A percentile compares a stretch with the other conserved stretches of the same genome.
These are phyloP conservation scores for Tenebrio molitor DNA, from an alignment of 1,140 invertebrate species.

Conservation along the genomic window DNA sequence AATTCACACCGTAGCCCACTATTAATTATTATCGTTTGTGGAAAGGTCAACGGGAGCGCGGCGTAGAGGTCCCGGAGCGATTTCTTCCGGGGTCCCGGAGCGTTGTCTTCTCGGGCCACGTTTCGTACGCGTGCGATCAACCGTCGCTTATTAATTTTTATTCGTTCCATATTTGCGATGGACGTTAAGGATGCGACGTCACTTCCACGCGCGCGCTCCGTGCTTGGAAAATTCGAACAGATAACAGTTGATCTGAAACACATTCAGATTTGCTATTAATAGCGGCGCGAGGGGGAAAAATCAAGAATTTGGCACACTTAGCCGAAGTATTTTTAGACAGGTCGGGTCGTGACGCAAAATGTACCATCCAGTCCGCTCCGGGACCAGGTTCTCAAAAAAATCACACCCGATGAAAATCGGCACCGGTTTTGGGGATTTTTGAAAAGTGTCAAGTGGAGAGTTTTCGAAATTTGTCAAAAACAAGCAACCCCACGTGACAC, in stretches of 20 bases:
- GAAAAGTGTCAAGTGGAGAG: no score
- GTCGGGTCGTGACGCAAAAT: slow-evolving; percentile 22
- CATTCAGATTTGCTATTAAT: slow-evolving; percentile 28
- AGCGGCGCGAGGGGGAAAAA: neutral
- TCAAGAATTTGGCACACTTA: slow-evolving; percentile 21
- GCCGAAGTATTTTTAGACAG: slow-evolving; percentile 7
- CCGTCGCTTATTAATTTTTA: neutral
- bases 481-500: no score
- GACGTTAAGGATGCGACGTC: neutral
- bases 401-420: no score
- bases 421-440: no score
- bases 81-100: no score
- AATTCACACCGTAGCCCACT: slow-evolving; percentile 18
- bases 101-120: neutral
- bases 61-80: no score
- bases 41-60: slow-evolving; percentile 24
- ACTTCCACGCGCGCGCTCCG: slow-evolving; percentile 2
- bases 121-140: neutral
- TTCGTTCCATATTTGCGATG: neutral
- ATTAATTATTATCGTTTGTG: neutral
- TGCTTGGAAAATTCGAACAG: slow-evolving; percentile 17
- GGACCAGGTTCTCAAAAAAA: no score
- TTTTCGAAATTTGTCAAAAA: no score
- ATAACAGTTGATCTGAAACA: slow-evolving; percentile 14
- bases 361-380: neutral